Conservation (phyloP, 2,113 vertebrate genomes). For the Sander vitreus region DNA sequence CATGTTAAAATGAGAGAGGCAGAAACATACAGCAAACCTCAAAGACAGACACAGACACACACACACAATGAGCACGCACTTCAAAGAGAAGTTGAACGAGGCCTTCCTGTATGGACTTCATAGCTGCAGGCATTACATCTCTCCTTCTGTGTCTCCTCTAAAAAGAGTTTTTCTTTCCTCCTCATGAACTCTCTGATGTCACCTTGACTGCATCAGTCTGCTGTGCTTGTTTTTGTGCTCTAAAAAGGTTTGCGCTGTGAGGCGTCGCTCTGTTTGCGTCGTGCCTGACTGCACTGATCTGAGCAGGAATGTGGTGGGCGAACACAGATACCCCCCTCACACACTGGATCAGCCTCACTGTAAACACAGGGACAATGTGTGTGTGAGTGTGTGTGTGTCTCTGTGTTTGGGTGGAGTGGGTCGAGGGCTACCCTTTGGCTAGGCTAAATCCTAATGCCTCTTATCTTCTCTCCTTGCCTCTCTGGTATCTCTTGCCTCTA, state of each 20-base stretch:
- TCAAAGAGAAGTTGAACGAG: slow-evolving; percentile 78
- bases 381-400: slow-evolving; percentile 50
- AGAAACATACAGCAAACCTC: slow-evolving; percentile 79
- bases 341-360: slow-evolving; percentile 62
- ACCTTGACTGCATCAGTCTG: slow-evolving; percentile 36
- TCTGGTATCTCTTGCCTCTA: slow-evolving; percentile 63
- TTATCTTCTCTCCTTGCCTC: slow-evolving; percentile 68
- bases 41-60: slow-evolving; percentile 54
- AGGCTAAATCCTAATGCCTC: slow-evolving; percentile 75
- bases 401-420: slow-evolving; percentile 68
- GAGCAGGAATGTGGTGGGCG: slow-evolving; percentile 75
- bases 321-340: slow-evolving; percentile 50
- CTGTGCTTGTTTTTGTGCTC: neutral
- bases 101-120: slow-evolving; percentile 76
- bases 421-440: slow-evolving; percentile 79
- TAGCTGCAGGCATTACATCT: slow-evolving; percentile 71
- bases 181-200: slow-evolving; percentile 9
- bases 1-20: slow-evolving; percentile 85
- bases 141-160: slow-evolving; percentile 17
- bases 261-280: slow-evolving; percentile 59
- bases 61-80: slow-evolving; percentile 67
- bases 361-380: slow-evolving; percentile 79
- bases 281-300: slow-evolving; percentile 80
- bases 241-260: slow-evolving; percentile 32
- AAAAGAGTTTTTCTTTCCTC: neutral